Evolutionary conservation across 2,888 invertebrate species (phyloP).

Genomic region (Cheilosia variabilis): DNA sequence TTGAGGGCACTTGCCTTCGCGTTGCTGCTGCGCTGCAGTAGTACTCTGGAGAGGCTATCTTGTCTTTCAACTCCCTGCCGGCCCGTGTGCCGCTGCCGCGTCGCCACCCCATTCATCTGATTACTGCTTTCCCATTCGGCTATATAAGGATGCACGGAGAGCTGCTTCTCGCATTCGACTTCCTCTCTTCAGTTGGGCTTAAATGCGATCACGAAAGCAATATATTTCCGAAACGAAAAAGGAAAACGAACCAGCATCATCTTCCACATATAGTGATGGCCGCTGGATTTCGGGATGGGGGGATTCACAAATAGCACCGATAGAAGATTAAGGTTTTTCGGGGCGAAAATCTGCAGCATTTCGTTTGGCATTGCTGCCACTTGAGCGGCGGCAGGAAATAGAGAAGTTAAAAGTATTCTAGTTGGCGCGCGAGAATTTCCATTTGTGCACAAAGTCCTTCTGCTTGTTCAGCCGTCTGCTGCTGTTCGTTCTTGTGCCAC

Average conservation of each 20-base stretch:
- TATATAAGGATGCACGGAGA: conserved; percentile 44
- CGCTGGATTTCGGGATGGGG: not conserved
- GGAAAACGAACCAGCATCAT: conserved; percentile 65
- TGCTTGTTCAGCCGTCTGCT: conserved; percentile 2
- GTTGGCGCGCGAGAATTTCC: conserved; percentile 62
- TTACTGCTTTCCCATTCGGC: conserved; percentile 64
- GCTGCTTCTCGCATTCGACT: conserved; percentile 59
- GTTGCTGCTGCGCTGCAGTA: conserved; percentile 35
- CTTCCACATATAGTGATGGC: conserved; percentile 61
- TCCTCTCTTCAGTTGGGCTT: conserved; percentile 65
- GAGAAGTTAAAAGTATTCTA: conserved; percentile 56
- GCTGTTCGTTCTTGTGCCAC: conserved; percentile 16
- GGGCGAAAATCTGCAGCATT: conserved; percentile 56
- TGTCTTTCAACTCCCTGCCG: conserved; percentile 58
- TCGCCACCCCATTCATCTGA: conserved; percentile 64
- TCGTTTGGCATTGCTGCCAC: conserved; percentile 65
- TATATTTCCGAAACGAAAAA: conserved; percentile 77
- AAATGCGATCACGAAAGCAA: conserved; percentile 80
- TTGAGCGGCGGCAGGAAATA: conserved; percentile 69
- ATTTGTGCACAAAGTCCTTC: conserved; percentile 23
- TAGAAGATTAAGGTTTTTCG: conserved; percentile 33
- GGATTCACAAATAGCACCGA: not conserved
- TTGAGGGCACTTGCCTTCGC: conserved; percentile 60
- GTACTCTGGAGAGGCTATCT: conserved; percentile 70
- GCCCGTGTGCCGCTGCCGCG: not conserved